Percentiles rank a stretch among this genome's conserved stretches.
phyloP scores from a whole-genome alignment of 1,140 invertebrate genomes.

The Cydia strobilella region DNA sequence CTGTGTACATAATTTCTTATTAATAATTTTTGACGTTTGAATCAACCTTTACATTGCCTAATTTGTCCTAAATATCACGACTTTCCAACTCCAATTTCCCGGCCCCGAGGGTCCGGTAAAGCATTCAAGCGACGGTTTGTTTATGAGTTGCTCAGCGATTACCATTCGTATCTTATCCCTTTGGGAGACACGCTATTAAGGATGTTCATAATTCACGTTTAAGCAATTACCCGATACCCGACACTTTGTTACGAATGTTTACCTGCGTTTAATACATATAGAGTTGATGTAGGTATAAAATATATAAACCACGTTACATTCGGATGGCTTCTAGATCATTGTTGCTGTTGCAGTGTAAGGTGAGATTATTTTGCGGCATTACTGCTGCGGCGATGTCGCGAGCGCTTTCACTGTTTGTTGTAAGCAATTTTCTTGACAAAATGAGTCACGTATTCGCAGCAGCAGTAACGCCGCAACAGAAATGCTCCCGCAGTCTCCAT shows the following conservation, averaged over 20 bases:
- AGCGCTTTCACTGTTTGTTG: too few species aligned
- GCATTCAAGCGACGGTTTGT: slow-evolving; percentile 2
- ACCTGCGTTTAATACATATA: too few species aligned
- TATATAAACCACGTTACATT: too few species aligned
- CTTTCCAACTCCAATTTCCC: not conserved
- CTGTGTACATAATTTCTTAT: not conserved
- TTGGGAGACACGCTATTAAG: not conserved
- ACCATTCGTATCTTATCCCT: slow-evolving; percentile 20
- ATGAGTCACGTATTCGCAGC: too few species aligned
- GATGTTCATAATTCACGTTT: not conserved
- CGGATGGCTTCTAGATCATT: too few species aligned
- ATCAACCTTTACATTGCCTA: not conserved
- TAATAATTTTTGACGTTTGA: not conserved
- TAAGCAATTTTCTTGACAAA: too few species aligned
- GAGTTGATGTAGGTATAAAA: too few species aligned
- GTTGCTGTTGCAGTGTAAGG: too few species aligned
- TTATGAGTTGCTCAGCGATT: slow-evolving; percentile 4
- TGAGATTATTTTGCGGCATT: too few species aligned
- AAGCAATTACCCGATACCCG: not conserved
- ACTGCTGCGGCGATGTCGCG: too few species aligned
- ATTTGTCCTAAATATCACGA: not conserved
- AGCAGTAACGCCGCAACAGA: too few species aligned
- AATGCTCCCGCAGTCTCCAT: too few species aligned
- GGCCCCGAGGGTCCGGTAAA: slow-evolving; percentile 11
- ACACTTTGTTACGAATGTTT: not conserved